Evolutionary conservation across 2,888 invertebrate species (phyloP).

Genomic region (Liodrosophila aerea): DNA sequence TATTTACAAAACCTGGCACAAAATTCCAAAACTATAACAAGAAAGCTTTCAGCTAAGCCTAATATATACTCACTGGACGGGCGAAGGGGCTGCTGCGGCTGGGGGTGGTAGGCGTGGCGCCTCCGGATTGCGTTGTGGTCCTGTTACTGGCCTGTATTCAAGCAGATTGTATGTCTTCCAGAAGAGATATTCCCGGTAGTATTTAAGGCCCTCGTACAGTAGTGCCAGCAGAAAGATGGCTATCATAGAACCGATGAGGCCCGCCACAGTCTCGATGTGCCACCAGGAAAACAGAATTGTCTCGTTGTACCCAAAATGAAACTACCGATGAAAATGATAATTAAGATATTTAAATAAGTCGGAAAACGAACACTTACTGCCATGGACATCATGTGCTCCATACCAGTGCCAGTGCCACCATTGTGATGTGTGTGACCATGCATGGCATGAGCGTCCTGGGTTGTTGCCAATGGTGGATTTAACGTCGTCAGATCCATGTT

Average conservation of each 20-base stretch:
- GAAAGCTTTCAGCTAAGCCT: neutral
- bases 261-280: conserved; percentile 88
- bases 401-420: conserved; percentile 61
- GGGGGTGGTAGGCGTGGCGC: conserved; percentile 85
- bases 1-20: conserved; percentile 34
- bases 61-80: conserved; percentile 91
- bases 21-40: too few relatives aligned
- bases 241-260: conserved; percentile 94
- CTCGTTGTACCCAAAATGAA: conserved; percentile 90
- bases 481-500: conserved; percentile 45
- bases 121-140: conserved; percentile 84
- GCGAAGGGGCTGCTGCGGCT: conserved; percentile 82
- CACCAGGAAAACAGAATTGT: conserved; percentile 92
- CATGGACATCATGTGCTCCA: conserved; percentile 83
- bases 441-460: conserved; percentile 34
- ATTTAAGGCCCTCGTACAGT: conserved; percentile 93
- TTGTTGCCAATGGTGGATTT: conserved; percentile 38
- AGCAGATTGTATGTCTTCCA: conserved; percentile 93
- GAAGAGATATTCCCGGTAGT: conserved; percentile 89
- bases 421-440: conserved; percentile 53
- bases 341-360: neutral
- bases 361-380: conserved; percentile 67
- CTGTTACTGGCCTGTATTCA: conserved; percentile 92
- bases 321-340: conserved; percentile 82
- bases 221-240: conserved; percentile 96